phyloP scores from a whole-genome alignment of 2,888 invertebrate genomes.

The Apantesis nais region DNA sequence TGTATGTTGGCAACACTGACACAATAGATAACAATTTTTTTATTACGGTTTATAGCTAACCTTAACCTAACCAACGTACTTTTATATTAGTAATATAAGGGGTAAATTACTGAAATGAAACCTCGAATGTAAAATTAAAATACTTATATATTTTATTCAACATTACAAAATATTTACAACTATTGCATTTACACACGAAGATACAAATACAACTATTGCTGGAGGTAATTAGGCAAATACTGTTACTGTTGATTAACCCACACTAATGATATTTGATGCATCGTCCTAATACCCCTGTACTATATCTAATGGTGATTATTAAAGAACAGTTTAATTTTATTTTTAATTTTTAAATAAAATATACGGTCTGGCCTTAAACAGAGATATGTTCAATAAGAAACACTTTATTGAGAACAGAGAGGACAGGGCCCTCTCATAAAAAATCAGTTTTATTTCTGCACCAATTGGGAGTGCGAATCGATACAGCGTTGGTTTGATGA shows the following conservation, averaged over 20 bases:
- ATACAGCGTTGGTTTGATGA: too few relatives aligned
- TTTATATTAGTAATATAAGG: not conserved
- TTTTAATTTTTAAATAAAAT: not conserved
- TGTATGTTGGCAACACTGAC: not conserved
- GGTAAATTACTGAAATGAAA: conserved; percentile 21
- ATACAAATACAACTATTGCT: conserved; percentile 41
- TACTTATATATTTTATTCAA: conserved; percentile 36
- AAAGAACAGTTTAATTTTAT: not conserved
- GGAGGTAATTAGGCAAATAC: conserved; percentile 58
- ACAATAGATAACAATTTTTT: not conserved
- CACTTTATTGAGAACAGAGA: too few relatives aligned
- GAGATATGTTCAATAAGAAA: not conserved
- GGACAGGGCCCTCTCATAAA: not conserved
- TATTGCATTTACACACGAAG: conserved; percentile 49
- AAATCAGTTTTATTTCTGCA: not conserved
- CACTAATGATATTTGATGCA: not conserved
- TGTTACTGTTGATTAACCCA: not conserved
- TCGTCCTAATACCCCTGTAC: not conserved
- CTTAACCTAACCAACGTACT: not conserved
- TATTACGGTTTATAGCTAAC: not conserved
- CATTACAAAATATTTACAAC: conserved; percentile 67
- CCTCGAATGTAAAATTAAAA: conserved; percentile 34
- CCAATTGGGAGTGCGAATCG: too few relatives aligned
- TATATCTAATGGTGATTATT: not conserved
- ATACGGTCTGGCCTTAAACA: not conserved